Evolutionary conservation across 1,140 invertebrate species (phyloP).

Genomic region (Drosophila obscura): DNA sequence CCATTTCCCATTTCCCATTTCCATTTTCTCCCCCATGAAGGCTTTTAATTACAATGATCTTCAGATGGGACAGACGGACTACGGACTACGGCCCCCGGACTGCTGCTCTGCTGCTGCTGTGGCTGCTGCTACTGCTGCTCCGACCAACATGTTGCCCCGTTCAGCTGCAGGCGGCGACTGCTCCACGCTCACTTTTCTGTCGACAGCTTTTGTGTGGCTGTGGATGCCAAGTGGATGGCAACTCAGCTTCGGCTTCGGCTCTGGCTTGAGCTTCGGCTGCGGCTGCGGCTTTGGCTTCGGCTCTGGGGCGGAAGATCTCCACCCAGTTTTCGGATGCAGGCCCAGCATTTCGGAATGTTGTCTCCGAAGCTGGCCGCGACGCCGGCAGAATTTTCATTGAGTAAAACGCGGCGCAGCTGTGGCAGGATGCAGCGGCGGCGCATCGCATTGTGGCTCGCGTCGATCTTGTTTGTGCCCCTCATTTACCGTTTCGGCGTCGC

Average conservation of each 20-base stretch:
- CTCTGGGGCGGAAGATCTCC: slow-evolving; percentile 83
- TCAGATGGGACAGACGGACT: background rate
- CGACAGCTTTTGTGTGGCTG: slow-evolving; percentile 32
- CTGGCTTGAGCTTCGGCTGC: slow-evolving; percentile 11
- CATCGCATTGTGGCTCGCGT: slow-evolving; percentile 24
- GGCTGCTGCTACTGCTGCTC: background rate
- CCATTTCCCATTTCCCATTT: slow-evolving; percentile 50
- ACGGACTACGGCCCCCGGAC: too few species aligned
- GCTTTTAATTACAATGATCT: slow-evolving; percentile 8
- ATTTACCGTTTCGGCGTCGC: slow-evolving; percentile 63
- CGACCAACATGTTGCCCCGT: slow-evolving; percentile 37
- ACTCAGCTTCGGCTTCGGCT: slow-evolving; percentile 11
- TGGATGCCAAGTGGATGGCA: slow-evolving; percentile 65
- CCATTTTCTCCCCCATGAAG: slow-evolving; percentile 14
- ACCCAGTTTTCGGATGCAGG: slow-evolving; percentile 83
- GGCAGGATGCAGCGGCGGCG: slow-evolving; percentile 64
- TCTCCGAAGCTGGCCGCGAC: slow-evolving; percentile 19
- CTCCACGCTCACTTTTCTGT: slow-evolving; percentile 49
- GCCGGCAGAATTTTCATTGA: slow-evolving; percentile 69
- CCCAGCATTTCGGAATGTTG: slow-evolving; percentile 64
- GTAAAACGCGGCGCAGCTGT: slow-evolving; percentile 59
- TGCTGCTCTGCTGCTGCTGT: too few species aligned
- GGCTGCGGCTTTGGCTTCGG: slow-evolving; percentile 29
- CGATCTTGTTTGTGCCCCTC: slow-evolving; percentile 50
- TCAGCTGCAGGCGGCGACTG: slow-evolving; percentile 59